These are phyloP conservation scores for Erinaceus europaeus DNA, from an alignment of 2,113 vertebrate species.

Conservation along the genomic window DNA sequence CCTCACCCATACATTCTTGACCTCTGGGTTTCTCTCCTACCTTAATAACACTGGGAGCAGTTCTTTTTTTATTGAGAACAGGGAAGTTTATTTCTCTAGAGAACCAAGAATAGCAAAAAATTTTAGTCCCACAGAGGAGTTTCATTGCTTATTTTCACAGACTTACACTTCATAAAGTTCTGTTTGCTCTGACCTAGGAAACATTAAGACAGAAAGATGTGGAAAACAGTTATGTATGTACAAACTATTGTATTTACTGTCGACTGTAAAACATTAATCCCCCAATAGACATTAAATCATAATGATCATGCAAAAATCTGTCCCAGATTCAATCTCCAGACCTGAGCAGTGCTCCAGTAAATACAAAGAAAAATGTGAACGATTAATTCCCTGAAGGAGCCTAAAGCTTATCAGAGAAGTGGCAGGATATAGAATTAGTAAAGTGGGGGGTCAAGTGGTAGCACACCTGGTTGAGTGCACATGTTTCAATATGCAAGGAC, in stretches of 20 bases:
- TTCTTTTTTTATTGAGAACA: constrained; percentile 37
- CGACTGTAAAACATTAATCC: too few species aligned
- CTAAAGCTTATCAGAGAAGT: neutral
- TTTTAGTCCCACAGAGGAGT: constrained; percentile 30
- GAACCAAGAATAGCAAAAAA: constrained; percentile 37
- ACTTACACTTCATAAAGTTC: constrained; percentile 58
- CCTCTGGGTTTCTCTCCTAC: constrained; percentile 20
- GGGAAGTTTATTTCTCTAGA: constrained; percentile 60
- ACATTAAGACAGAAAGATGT: neutral
- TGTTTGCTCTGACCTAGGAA: constrained; percentile 22
- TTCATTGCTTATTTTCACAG: constrained; percentile 58
- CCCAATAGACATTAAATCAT: too few species aligned
- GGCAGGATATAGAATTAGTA: neutral
- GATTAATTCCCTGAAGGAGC: neutral
- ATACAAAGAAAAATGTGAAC: neutral
- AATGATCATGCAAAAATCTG: too few species aligned
- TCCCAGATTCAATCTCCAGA: too few species aligned
- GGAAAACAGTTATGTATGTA: neutral
- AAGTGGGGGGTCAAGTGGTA: neutral
- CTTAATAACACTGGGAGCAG: constrained; percentile 19
- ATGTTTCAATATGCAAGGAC: too few species aligned
- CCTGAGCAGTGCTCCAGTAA: too few species aligned
- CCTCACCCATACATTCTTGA: neutral
- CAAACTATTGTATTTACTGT: too few species aligned
- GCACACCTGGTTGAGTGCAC: too few species aligned